phyloP scores from a whole-genome alignment of 1,140 invertebrate species.

The Drosophila sulfurigaster region DNA sequence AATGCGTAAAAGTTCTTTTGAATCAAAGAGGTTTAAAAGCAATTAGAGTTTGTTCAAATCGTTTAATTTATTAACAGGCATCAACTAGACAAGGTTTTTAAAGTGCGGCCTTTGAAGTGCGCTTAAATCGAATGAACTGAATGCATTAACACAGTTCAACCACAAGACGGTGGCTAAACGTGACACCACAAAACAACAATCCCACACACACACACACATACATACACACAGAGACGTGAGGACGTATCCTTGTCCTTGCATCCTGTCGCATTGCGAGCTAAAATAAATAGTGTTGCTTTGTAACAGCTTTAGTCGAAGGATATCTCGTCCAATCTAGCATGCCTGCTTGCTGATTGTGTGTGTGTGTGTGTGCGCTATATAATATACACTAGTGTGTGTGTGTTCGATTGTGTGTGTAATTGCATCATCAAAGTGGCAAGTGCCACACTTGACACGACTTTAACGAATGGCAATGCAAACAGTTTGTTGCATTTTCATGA shows the following conservation, averaged over 20 bases:
- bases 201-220: background rate
- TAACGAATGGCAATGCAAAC: conserved; percentile 31
- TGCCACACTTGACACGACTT: conserved; percentile 65
- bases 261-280: conserved; percentile 13
- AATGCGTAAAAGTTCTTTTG: too few relatives aligned
- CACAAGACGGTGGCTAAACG: conserved; percentile 16
- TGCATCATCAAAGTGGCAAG: conserved; percentile 69
- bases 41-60: background rate
- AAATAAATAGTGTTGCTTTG: conserved; percentile 22
- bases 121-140: background rate
- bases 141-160: conserved; percentile 18
- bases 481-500: conserved; percentile 18
- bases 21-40: background rate
- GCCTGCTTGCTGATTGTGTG: conserved; percentile 1
- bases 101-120: background rate
- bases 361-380: conserved; percentile 8
- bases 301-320: conserved; percentile 7
- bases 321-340: background rate
- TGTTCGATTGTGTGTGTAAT: conserved; percentile 46
- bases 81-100: conserved; percentile 5
- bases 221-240: background rate
- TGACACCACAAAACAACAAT: background rate
- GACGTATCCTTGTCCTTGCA: conserved; percentile 27
- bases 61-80: conserved; percentile 13
- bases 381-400: background rate